These are phyloP conservation scores for Eilema sororculum DNA, from an alignment of 2,888 invertebrate species.

Conservation along the genomic window DNA sequence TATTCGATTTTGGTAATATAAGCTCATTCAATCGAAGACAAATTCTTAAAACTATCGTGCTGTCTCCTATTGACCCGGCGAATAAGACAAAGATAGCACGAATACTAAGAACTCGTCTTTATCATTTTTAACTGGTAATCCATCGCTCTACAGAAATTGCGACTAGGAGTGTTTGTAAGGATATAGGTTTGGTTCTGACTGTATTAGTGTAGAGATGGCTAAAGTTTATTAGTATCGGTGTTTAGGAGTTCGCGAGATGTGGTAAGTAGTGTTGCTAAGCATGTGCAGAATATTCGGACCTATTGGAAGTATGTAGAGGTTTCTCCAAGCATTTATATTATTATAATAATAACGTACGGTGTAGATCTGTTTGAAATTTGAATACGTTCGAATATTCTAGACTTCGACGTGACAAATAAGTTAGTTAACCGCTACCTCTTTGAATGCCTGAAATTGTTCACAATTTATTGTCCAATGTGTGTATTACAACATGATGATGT, in stretches of 20 bases:
- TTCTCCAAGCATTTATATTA: slow-evolving; percentile 50
- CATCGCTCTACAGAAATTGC: slow-evolving; percentile 35
- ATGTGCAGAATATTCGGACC: slow-evolving; percentile 37
- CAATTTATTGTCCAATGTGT: slow-evolving; percentile 73
- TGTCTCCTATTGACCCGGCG: background rate
- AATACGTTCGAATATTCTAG: slow-evolving; percentile 24
- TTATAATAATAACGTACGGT: slow-evolving; percentile 40
- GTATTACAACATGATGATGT: slow-evolving; percentile 69
- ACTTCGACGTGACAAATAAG: slow-evolving; percentile 53
- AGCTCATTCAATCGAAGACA: background rate
- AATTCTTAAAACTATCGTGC: background rate
- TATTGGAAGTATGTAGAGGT: slow-evolving; percentile 31
- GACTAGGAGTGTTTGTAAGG: slow-evolving; percentile 40
- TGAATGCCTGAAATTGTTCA: slow-evolving; percentile 81
- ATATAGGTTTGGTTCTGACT: slow-evolving; percentile 54
- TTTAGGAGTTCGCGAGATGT: slow-evolving; percentile 65
- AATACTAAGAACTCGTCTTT: background rate
- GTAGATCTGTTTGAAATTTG: slow-evolving; percentile 34
- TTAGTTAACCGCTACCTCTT: slow-evolving; percentile 82
- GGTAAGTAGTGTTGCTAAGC: slow-evolving; percentile 52
- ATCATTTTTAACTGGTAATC: background rate
- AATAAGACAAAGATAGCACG: slow-evolving; percentile 7
- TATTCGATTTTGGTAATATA: background rate
- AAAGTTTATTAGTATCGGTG: slow-evolving; percentile 48
- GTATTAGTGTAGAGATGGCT: slow-evolving; percentile 54